phyloP scores from a whole-genome alignment of 2,797 vertebrate species.

The Sciaenops ocellatus region DNA sequence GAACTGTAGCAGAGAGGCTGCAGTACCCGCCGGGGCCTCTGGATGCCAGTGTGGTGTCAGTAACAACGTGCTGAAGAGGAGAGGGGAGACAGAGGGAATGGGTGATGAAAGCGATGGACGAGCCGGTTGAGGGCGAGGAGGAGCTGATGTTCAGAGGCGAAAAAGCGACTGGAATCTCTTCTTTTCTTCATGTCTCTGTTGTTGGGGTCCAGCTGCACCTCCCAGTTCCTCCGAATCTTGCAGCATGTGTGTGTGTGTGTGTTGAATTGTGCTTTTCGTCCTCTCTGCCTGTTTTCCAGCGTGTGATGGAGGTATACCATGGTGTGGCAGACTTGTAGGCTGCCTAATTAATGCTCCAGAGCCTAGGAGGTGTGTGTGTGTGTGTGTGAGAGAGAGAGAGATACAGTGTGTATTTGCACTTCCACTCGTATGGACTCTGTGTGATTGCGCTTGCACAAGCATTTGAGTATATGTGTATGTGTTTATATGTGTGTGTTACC shows the following conservation, averaged over 20 bases:
- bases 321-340: constrained; percentile 74
- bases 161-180: constrained; percentile 62
- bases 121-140: constrained; percentile 60
- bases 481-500: constrained; percentile 33
- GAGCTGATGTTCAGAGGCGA: constrained; percentile 62
- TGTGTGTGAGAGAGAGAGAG: constrained; percentile 1
- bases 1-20: background rate
- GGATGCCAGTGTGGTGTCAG: constrained; percentile 85
- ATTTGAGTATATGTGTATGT: constrained; percentile 44
- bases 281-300: constrained; percentile 65
- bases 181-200: constrained; percentile 60
- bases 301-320: constrained; percentile 70
- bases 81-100: constrained; percentile 22
- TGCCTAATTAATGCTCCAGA: constrained; percentile 83
- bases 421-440: constrained; percentile 51
- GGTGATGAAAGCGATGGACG: constrained; percentile 61
- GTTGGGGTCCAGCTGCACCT: constrained; percentile 40
- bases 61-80: constrained; percentile 39
- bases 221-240: constrained; percentile 38
- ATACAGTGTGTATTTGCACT: constrained; percentile 53
- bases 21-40: constrained; percentile 61
- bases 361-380: constrained; percentile 68
- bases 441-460: constrained; percentile 57
- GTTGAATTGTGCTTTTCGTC: constrained; percentile 48
- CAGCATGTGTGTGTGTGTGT: background rate